Conservation (phyloP, 2,888 invertebrate species). For the Bellardia pandia region DNA sequence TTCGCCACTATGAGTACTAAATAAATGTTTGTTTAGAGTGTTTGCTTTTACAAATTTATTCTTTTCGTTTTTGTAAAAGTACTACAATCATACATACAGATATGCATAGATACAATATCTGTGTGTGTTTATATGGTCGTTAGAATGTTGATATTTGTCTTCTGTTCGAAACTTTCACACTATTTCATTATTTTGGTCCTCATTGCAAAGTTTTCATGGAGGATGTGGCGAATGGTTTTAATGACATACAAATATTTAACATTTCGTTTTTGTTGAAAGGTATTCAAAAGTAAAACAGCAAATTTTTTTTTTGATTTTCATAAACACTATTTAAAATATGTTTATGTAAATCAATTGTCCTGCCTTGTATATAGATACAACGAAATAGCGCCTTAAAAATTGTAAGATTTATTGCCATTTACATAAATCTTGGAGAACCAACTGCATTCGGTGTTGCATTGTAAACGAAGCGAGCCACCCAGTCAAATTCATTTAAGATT, state of each 20-base stretch:
- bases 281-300: background rate
- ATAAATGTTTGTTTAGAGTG: constrained; percentile 35
- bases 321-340: constrained; percentile 16
- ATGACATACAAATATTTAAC: constrained; percentile 39
- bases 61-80: constrained; percentile 1
- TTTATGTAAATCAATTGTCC: constrained; percentile 50
- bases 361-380: background rate
- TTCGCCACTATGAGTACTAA: constrained; percentile 6
- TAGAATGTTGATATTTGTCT: constrained; percentile 15
- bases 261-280: background rate
- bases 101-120: background rate
- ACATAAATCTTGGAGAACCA: constrained; percentile 34
- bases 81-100: background rate
- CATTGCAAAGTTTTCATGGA: background rate
- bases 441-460: background rate
- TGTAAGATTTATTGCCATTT: constrained; percentile 43
- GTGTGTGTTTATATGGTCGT: background rate
- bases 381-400: constrained; percentile 27
- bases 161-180: constrained; percentile 14
- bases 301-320: background rate
- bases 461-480: background rate
- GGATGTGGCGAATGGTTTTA: constrained; percentile 25
- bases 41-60: constrained; percentile 32
- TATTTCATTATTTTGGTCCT: background rate
- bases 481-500: constrained; percentile 45